Evolutionary conservation across 1,140 invertebrate genomes (phyloP).

Genomic region (Dinothrombium tinctorium): DNA sequence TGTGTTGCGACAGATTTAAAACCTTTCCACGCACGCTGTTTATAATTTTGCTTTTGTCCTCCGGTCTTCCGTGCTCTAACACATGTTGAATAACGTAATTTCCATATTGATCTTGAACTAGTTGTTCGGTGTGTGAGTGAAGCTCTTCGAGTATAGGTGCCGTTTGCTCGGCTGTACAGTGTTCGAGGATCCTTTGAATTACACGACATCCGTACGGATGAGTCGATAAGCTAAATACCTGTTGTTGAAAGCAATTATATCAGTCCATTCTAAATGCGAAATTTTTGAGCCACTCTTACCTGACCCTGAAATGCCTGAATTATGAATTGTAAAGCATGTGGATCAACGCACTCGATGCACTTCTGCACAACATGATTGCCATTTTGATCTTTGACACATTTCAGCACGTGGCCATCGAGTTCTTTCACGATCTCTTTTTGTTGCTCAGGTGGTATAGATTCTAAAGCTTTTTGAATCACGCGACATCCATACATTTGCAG

Average conservation of each 20-base stretch:
- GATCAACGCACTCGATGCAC: conserved; percentile 96
- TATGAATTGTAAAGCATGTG: conserved; percentile 82
- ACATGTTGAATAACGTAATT: conserved; percentile 99
- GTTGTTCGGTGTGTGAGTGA: conserved; percentile 76
- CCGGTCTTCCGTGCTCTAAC: conserved; percentile 46
- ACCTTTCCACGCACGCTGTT: conserved; percentile 79
- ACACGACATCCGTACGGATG: conserved; percentile 98
- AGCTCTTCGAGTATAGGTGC: conserved; percentile 79
- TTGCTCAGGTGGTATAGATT: conserved; percentile 89
- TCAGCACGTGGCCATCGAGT: conserved; percentile 85
- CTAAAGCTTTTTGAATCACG: conserved; percentile 96
- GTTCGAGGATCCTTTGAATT: conserved; percentile 95
- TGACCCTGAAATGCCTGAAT: conserved; percentile 92
- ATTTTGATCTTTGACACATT: conserved; percentile 99
- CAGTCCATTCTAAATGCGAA: no score
- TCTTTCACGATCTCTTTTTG: conserved; percentile 85
- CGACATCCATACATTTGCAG: conserved; percentile 99
- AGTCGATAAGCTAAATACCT: conserved; percentile 81
- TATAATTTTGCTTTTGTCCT: conserved; percentile 88
- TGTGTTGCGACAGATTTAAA: conserved; percentile 83
- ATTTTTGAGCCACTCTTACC: conserved; percentile 23
- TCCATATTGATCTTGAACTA: conserved; percentile 93
- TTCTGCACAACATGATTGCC: conserved; percentile 95
- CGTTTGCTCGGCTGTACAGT: conserved; percentile 90
- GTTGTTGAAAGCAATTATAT: no score